phyloP scores from a whole-genome alignment of 1,140 invertebrate species.

The Leucophenga varia region DNA sequence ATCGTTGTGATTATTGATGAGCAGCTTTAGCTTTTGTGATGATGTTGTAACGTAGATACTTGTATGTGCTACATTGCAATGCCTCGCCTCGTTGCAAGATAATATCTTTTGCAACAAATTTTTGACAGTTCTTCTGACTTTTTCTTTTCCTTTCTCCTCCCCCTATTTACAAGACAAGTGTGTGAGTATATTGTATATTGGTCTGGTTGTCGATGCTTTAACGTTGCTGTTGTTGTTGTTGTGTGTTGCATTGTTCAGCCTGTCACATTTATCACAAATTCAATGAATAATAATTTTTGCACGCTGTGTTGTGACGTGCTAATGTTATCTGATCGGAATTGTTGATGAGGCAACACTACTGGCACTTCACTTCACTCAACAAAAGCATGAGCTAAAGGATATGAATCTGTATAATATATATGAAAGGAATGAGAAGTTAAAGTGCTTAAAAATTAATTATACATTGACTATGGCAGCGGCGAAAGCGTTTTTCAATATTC shows the following conservation, averaged over 20 bases:
- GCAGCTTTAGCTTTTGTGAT: conserved; percentile 13
- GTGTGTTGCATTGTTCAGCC: conserved; percentile 36
- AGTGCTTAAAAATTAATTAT: too few species aligned
- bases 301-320: conserved; percentile 52
- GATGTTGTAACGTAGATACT: too few species aligned
- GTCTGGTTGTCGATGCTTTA: conserved; percentile 1
- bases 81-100: conserved; percentile 33
- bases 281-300: conserved; percentile 56
- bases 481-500: too few species aligned
- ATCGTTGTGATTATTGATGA: conserved; percentile 39
- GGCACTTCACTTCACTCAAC: too few species aligned
- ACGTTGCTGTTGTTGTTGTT: conserved; percentile 6
- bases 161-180: too few species aligned
- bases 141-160: conserved; percentile 30
- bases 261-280: conserved; percentile 56
- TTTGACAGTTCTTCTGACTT: too few species aligned
- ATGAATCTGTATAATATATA: too few species aligned
- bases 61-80: conserved; percentile 18
- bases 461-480: too few species aligned
- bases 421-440: too few species aligned
- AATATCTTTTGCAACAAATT: conserved; percentile 54
- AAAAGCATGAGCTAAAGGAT: too few species aligned
- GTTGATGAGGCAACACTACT: conserved; percentile 40
- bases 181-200: conserved; percentile 4
- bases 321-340: conserved; percentile 54